A percentile compares a stretch with the other conserved stretches of the same genome.
Evolutionary conservation across 2,797 vertebrate species (phyloP).

Genomic region (Siniperca scherzeri): DNA sequence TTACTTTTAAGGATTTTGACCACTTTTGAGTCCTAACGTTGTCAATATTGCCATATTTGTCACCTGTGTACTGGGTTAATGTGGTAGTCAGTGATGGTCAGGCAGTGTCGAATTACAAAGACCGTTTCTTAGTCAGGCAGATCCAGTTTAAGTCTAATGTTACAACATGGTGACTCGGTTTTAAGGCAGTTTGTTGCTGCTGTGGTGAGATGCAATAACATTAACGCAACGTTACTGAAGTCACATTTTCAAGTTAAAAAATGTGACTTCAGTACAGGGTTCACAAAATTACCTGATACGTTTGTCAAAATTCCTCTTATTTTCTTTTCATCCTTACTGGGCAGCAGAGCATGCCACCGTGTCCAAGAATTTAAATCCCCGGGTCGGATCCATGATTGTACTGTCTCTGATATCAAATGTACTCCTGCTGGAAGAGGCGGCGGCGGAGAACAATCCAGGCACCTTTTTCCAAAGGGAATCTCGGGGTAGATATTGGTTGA

Average conservation of each 20-base stretch:
- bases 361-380: slow-evolving; percentile 79
- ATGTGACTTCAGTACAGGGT: neutral
- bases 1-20: slow-evolving; percentile 24
- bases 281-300: slow-evolving; percentile 77
- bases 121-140: slow-evolving; percentile 56
- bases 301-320: slow-evolving; percentile 64
- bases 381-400: slow-evolving; percentile 79
- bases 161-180: slow-evolving; percentile 58
- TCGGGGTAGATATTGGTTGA: neutral
- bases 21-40: slow-evolving; percentile 19
- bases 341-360: slow-evolving; percentile 64
- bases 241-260: slow-evolving; percentile 32
- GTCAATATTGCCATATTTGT: slow-evolving; percentile 66
- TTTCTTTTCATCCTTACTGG: slow-evolving; percentile 79
- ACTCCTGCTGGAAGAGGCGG: slow-evolving; percentile 81
- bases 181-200: slow-evolving; percentile 27
- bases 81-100: slow-evolving; percentile 68
- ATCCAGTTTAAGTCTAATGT: slow-evolving; percentile 45
- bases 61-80: slow-evolving; percentile 66
- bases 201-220: slow-evolving; percentile 6
- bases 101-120: slow-evolving; percentile 76
- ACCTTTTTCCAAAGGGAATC: slow-evolving; percentile 75
- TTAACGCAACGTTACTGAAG: slow-evolving; percentile 21
- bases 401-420: slow-evolving; percentile 75
- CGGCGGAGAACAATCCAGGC: slow-evolving; percentile 65